Base-by-base conservation (phyloP, 1,140 invertebrate species). In the Ptiloglossa arizonensis region DNA sequence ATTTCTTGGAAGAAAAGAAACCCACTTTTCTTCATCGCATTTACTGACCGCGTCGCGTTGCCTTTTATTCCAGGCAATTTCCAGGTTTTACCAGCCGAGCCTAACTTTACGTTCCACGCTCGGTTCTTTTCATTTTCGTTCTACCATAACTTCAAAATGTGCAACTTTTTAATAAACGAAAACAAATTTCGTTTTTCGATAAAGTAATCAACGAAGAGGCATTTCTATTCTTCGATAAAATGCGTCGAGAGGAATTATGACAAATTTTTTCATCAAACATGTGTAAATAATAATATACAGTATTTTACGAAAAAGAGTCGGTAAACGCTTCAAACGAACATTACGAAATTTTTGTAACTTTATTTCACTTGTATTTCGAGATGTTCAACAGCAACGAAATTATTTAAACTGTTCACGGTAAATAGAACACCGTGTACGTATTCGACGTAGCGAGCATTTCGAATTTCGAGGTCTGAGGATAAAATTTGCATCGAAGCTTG, bases 401-500 rank as follows among this genome's bases (percentile, higher is more conserved):
- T n/a, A n/a, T n/a, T n/a, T n/a, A n/a, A n/a, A n/a, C n/a, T n/a
- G n/a, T n/a, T n/a, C n/a, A 11, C 2, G 8, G 13, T 41, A 41
- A 35, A 41, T 13, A 11, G 41, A 11, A 41, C 11, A 13, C 41
- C 41, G 41, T 41, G 11, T 41, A 41, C 13, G 13, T 13, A 11
- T 41, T 41, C 13, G 41, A 41, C 11, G 11, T 41, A 41, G 8
- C 41, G 13, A 11, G 13, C 11, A 2, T 13, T 41, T 41, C 41
- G 13, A 41, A 11, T 13, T 11, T 2, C 13, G 11, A 41, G 2
- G 32, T 11, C 41, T 11, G 41, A 13, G 8, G 11, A 41, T 59
- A 15, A 59, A 70, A 44, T n/a, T 64, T 73, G 9, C 32, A 52
- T 52, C 9, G 69, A 6, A 32, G 13, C 66, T 11, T n/a, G 35